These are phyloP conservation scores for Heliothis subflexa DNA, from an alignment of 1,140 invertebrate species.

Conservation along the genomic window DNA sequence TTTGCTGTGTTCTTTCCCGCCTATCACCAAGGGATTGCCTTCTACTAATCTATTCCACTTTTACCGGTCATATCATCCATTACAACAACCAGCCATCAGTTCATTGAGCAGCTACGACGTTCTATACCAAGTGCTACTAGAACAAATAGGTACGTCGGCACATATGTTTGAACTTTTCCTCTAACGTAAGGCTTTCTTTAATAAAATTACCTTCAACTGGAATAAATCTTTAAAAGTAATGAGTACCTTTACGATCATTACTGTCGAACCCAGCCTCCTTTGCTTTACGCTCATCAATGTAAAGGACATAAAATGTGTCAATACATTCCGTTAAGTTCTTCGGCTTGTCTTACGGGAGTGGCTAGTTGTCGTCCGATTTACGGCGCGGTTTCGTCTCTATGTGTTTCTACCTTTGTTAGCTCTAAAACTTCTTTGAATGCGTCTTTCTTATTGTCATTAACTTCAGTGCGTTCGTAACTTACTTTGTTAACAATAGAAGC, in stretches of 20 bases:
- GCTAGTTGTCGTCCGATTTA: conserved; percentile 68
- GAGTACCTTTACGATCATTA: conserved; percentile 40
- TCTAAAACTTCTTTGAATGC: conserved; percentile 53
- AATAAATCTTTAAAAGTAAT: conserved; percentile 27
- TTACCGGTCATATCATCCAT: conserved; percentile 6
- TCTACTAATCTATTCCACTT: conserved; percentile 7
- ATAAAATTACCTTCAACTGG: conserved; percentile 15
- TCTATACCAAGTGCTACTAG: neutral
- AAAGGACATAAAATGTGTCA: conserved; percentile 74
- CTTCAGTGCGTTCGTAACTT: conserved; percentile 25
- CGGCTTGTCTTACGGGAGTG: conserved; percentile 54
- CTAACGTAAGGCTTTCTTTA: neutral
- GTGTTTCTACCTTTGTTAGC: conserved; percentile 60
- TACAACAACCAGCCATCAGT: neutral
- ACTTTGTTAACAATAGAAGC: conserved; percentile 41
- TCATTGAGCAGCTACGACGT: neutral
- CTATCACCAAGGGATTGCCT: neutral
- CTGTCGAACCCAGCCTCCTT: conserved; percentile 55
- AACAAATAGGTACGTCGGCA: conserved; percentile 11
- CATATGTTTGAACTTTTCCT: neutral
- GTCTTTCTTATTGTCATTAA: conserved; percentile 59
- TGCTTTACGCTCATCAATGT: conserved; percentile 72
- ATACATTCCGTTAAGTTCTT: conserved; percentile 68
- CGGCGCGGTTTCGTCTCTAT: conserved; percentile 60
- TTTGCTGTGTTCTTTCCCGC: neutral